Base-by-base conservation (phyloP, 2,797 vertebrate species). In the Notolabrus celidotus region DNA sequence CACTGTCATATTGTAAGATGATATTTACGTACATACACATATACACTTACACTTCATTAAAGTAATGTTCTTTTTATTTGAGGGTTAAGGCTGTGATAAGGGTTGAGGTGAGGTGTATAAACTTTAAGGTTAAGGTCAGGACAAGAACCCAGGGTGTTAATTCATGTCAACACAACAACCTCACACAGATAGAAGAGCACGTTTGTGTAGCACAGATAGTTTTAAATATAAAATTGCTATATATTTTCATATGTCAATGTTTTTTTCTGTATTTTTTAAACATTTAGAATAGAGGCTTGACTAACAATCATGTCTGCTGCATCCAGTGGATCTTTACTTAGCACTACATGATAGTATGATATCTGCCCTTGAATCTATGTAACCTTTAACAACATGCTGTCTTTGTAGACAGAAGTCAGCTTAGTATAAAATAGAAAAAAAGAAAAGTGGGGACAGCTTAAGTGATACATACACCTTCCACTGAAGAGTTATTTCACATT, bases 401-500 rank as follows among this genome's bases (percentile, higher is more conserved):
- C 50, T 10, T 17, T 1, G 2, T 16, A 69, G 46, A 60, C 54
- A 34, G 61, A 36, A 47, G 46, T 38, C 63, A 60, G 29, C 61
- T 63, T 74, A 49, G 45, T 47, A 27, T 58, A 63, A 59, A 65
- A 59, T 12, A 43, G 47, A 70, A 23, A 67, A 65, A 38, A 15
- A 23, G 10, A 54, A 39, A 61, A 71, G 23, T 20, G 19, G 38
- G 5, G 42, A 51, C 17, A 23, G 65, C 38, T 58, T 69, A 56
- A 78, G 55, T 64, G 39, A 45, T 42, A 53, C 31, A 53, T 39
- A 55, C 47, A 71, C 59, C 39, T 59, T 66, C 46, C 41, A 15
- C 63, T 57, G 67, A 80, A 54, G 50, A 53, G 49, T 42, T 6
- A 68, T 71, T 82, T 73, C 19, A 52, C 55, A 84, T 86, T 85